Evolutionary conservation across 1,140 invertebrate species (phyloP), one percentile per base, ranked within the genome.

Genomic region (Acromyrmex heyeri): DNA sequence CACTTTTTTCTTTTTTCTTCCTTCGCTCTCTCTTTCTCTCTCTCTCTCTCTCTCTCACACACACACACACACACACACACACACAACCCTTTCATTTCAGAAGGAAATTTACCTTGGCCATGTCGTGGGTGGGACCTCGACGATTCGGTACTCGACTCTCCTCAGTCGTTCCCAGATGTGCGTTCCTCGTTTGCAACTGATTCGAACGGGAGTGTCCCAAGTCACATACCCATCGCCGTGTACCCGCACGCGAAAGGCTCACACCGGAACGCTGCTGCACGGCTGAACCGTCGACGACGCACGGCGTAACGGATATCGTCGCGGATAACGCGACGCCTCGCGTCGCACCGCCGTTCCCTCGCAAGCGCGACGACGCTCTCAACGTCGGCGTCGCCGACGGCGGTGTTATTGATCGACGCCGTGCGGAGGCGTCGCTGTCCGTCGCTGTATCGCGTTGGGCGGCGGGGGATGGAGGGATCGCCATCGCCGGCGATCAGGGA

Each of bases 321-420:
- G 88, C 70, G 59, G 86, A 67, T 70, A 50, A 81, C 72, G 81
- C 76, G 50, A 77, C 83, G 75, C 82, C 55, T 83, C 38, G 69
- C 76, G 85, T 86, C 88, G 81, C 90, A 72, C 88, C 86, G 78
- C 82, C 86, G 89, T 83, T 91, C 87, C 61, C 73, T 90, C 61
- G 89, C 78, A 70, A 64, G 72, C 88, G 78, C 86, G 86, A 89
- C 90, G 79, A 87, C 89, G 89, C 83, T 85, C 77, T 86, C 87
- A 89, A 87, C 75, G 89, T 48, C 89, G 89, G 83, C 89, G 88
- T 86, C 87, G 86, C 70, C 87, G 87, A 53, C 89, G 86, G 70
- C 90, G 34, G 85, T 86, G 90, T 87, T 91, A 91, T 91, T 91
- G 90, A 91, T 91, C 90, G 89, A 70, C 87, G 90, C 87, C 79